Conservation (phyloP, 2,797 vertebrate genomes). For the Anabacerthia variegaticeps region DNA sequence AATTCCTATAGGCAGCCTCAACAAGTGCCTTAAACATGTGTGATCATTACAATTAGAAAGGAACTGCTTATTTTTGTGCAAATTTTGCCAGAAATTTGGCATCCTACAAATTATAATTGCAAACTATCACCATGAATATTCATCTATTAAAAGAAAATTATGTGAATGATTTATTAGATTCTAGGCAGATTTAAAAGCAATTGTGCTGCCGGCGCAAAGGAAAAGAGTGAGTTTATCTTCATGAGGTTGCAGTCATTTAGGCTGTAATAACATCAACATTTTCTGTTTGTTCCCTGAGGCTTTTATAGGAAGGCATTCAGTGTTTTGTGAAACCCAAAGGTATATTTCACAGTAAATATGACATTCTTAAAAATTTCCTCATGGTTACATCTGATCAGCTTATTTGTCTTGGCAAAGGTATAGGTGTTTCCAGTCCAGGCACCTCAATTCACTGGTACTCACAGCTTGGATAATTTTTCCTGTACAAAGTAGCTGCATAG, state of each 20-base stretch:
- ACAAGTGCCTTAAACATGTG: not conserved
- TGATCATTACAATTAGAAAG: not conserved
- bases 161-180: constrained; percentile 6
- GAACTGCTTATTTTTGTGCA: not conserved
- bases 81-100: constrained; percentile 17
- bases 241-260: not conserved
- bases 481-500: not conserved
- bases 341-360: not conserved
- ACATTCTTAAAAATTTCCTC: not conserved
- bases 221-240: not conserved
- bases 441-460: accelerated
- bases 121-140: constrained; percentile 24
- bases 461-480: not conserved
- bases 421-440: not conserved
- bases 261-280: not conserved
- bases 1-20: not conserved
- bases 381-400: not conserved
- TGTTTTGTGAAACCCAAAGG: not conserved
- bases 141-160: not conserved
- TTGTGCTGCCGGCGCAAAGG: not conserved
- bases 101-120: not conserved
- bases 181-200: not conserved
- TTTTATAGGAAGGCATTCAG: not conserved
- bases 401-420: not conserved
- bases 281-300: not conserved